Evolutionary conservation across 37 sponge, comb jelly and placozoan species (phyloP).

Genomic region (Beroe ovata): DNA sequence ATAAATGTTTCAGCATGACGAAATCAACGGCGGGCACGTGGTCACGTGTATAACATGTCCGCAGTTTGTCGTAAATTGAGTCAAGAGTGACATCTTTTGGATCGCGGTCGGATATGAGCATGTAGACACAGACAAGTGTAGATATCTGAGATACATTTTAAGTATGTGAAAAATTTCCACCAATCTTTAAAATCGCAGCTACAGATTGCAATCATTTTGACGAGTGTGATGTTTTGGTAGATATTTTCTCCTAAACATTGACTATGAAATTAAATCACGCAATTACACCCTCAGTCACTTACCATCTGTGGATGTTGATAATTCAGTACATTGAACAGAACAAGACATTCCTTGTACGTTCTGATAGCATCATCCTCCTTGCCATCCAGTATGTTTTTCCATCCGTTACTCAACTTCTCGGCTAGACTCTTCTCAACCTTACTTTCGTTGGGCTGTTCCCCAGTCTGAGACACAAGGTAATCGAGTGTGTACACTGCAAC

Average conservation of each 20-base stretch:
- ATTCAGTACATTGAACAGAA: constrained; percentile 2
- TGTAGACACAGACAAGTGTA: constrained; percentile 6
- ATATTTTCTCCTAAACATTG: too few relatives aligned
- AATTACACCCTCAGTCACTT: too few relatives aligned
- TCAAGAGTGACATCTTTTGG: neutral
- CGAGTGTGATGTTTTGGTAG: too few relatives aligned
- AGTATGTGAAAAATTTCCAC: too few relatives aligned
- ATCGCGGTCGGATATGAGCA: neutral
- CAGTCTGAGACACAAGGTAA: too few relatives aligned
- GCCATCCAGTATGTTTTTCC: neutral
- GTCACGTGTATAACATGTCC: too few relatives aligned
- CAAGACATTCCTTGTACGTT: constrained; percentile 7
- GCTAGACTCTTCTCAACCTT: neutral
- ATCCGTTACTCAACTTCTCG: constrained; percentile 7
- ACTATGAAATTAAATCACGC: too few relatives aligned
- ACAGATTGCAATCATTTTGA: too few relatives aligned
- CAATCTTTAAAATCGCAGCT: too few relatives aligned
- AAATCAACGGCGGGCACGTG: neutral
- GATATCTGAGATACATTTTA: neutral
- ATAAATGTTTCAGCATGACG: neutral
- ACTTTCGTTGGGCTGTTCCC: too few relatives aligned
- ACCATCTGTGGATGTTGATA: constrained; percentile 9
- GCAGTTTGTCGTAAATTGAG: neutral
- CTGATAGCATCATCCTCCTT: neutral
- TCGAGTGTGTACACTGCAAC: too few relatives aligned